Base-by-base conservation (phyloP, 2,113 vertebrate genomes). In the Cinclus cinclus region DNA sequence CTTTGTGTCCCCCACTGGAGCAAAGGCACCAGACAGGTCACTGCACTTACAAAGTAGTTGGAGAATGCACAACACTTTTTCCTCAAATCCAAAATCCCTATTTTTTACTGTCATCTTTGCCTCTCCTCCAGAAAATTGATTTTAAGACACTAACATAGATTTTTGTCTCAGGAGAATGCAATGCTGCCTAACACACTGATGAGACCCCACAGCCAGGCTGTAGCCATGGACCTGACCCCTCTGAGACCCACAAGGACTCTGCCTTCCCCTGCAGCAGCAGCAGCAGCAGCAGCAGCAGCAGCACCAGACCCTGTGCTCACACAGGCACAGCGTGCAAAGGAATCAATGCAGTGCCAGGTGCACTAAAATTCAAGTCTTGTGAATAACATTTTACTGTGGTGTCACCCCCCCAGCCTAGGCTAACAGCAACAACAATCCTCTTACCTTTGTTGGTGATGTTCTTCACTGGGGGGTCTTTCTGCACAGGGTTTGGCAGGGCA, bases 401-500 rank as follows among this genome's bases (percentile, higher is more conserved):
- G 18, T 46, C 59, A 49, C 9, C 21, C 5, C 5, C 42, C 50
- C 15, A 39, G 71, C 17, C 77, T 13, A 62, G 41, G 37, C 60
- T 60, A 39, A 33, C 24, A 63, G 52, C 4, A 8, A 4, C 1
- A 12, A 1, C n/a, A 62, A 30, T 2, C 2, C 59, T 39, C 42
- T 35, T 79, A 97, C 98, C 97, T 97, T 85, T 97, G 85, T 8
- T 75, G 92, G 75, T 64, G 52, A 81, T 58, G 52, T 16, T 97
- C 97, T 82, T 97, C 78, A 70, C 28, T 1, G 92, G 95, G 73
- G 93, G 95, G 82, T 86, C 96, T 96, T 37, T 97, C 87, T 86
- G 95, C 33, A 17, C 79, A 35, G 93, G 94, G 97, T 37, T 96
- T 41, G 82, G 97, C 68, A 97, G 95, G 46, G 97, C 97, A 56